phyloP scores from a whole-genome alignment of 2,113 vertebrate genomes.

The Chrysochloris asiatica region DNA sequence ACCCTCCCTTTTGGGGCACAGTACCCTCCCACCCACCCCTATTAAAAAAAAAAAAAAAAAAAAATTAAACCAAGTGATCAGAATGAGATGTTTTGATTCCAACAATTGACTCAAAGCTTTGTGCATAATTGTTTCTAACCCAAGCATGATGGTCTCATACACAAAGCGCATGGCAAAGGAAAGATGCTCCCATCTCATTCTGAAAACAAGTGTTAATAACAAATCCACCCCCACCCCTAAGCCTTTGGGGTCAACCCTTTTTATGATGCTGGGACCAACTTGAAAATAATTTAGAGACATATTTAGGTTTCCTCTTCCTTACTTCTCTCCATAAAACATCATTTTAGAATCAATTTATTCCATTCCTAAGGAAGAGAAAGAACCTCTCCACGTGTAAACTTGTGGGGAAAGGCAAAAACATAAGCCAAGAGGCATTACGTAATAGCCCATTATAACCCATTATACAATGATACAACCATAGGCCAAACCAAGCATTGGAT shows the following conservation, averaged over 20 bases:
- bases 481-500: slow-evolving; percentile 30
- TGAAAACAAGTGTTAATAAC: slow-evolving; percentile 78
- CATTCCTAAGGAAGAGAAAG: slow-evolving; percentile 26
- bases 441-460: background rate
- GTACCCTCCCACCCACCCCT: slow-evolving; percentile 76
- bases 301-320: slow-evolving; percentile 9
- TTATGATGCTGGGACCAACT: slow-evolving; percentile 1
- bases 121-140: slow-evolving; percentile 77
- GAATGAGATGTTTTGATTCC: slow-evolving; percentile 89
- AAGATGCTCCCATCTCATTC: slow-evolving; percentile 93
- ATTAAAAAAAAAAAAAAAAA: slow-evolving; percentile 70
- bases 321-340: slow-evolving; percentile 18
- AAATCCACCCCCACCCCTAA: slow-evolving; percentile 60
- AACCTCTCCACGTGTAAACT: background rate
- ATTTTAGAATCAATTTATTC: slow-evolving; percentile 52
- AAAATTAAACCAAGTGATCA: slow-evolving; percentile 76
- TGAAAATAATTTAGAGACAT: slow-evolving; percentile 31
- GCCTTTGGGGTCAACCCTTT: slow-evolving; percentile 57
- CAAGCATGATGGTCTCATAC: slow-evolving; percentile 70
- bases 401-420: background rate
- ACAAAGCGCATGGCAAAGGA: slow-evolving; percentile 80
- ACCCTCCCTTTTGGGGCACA: slow-evolving; percentile 79
- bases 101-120: slow-evolving; percentile 75
- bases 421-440: slow-evolving; percentile 17
- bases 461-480: slow-evolving; percentile 12